Evolutionary conservation across 1,140 invertebrate genomes (phyloP).

Genomic region (Bombus confusus): DNA sequence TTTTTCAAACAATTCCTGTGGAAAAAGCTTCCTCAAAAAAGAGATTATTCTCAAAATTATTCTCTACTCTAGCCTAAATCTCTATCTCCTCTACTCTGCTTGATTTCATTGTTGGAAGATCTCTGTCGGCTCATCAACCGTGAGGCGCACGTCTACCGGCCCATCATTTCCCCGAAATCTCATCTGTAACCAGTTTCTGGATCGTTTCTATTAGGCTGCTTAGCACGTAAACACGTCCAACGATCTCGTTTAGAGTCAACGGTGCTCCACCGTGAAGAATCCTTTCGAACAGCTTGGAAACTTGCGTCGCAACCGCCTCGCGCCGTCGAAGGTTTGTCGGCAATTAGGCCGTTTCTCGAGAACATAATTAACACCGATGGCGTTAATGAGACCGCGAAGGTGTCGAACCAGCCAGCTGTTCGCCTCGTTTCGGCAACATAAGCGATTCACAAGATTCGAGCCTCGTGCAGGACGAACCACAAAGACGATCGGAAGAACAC

Average conservation of each 20-base stretch:
- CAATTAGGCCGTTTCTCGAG: constrained; percentile 76
- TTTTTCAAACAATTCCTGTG: not conserved
- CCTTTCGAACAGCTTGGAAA: not conserved
- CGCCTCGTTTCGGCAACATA: constrained; percentile 58
- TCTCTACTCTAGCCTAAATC: not conserved
- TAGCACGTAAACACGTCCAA: constrained; percentile 75
- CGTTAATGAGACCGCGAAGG: constrained; percentile 79
- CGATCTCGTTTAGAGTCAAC: constrained; percentile 72
- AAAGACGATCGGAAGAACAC: not conserved
- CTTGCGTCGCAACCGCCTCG: not conserved
- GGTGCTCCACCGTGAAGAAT: constrained; percentile 7
- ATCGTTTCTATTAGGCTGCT: constrained; percentile 76
- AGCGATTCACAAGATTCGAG: constrained; percentile 27
- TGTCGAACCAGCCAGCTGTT: constrained; percentile 71
- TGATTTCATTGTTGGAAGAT: not conserved
- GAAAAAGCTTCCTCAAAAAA: not conserved
- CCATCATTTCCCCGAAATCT: constrained; percentile 68
- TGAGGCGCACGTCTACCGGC: constrained; percentile 8
- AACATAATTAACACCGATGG: constrained; percentile 79
- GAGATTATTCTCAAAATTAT: not conserved
- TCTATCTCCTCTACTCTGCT: too few relatives aligned
- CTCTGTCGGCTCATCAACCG: not conserved
- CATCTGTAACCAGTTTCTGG: constrained; percentile 71
- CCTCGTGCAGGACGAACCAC: too few relatives aligned
- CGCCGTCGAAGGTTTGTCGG: constrained; percentile 70